Evolutionary conservation across 2,888 invertebrate genomes (phyloP).

Genomic region (Drosophila austrosaltans): DNA sequence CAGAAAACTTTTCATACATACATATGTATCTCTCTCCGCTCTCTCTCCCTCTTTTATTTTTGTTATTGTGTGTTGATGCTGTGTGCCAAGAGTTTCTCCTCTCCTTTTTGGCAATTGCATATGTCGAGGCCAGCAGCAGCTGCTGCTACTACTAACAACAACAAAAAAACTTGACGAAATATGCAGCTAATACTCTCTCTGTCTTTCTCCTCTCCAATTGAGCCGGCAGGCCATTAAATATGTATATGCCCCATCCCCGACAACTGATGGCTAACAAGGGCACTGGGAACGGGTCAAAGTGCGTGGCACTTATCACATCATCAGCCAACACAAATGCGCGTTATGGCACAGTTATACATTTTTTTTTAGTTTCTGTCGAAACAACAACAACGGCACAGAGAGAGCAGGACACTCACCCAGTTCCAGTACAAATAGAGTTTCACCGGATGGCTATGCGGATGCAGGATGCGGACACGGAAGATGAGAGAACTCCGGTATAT

Average conservation of each 20-base stretch:
- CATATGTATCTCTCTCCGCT: constrained; percentile 40
- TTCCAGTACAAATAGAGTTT: not conserved
- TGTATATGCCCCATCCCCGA: constrained; percentile 59
- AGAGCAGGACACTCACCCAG: not conserved
- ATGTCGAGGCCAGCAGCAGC: constrained; percentile 43
- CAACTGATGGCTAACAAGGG: constrained; percentile 15
- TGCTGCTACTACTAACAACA: constrained; percentile 55
- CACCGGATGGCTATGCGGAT: constrained; percentile 12
- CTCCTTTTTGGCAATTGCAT: constrained; percentile 59
- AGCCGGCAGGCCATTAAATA: constrained; percentile 61
- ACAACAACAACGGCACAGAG: too few species aligned
- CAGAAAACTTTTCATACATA: constrained; percentile 57
- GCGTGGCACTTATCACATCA: constrained; percentile 45
- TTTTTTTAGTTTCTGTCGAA: not conserved
- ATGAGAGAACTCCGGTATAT: constrained; percentile 19
- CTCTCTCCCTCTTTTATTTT: constrained; percentile 23
- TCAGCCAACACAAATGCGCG: constrained; percentile 3
- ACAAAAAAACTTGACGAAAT: constrained; percentile 70
- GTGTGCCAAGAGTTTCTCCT: constrained; percentile 62
- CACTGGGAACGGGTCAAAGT: constrained; percentile 20
- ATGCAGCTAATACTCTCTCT: constrained; percentile 66
- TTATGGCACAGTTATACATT: constrained; percentile 29
- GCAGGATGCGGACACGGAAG: constrained; percentile 36
- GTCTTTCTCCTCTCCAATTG: constrained; percentile 22
- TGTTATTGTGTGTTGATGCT: constrained; percentile 27